A percentile compares a stretch with the other conserved stretches of the same genome.
Evolutionary conservation across 2,888 invertebrate genomes (phyloP).

Genomic region (Rosalia funebris): DNA sequence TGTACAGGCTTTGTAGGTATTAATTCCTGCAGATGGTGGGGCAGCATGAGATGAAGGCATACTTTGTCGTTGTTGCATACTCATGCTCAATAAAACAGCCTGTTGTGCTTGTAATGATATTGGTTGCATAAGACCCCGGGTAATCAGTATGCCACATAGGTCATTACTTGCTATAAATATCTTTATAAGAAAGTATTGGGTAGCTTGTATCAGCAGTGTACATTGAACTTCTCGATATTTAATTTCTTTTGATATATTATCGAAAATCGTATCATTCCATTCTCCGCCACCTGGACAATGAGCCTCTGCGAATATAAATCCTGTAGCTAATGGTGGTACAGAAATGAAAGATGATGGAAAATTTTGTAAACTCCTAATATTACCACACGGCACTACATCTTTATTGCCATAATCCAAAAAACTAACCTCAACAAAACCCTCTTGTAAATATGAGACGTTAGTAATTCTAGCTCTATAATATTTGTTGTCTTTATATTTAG

Average conservation of each 20-base stretch:
- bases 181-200: conserved; percentile 63
- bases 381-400: conserved; percentile 69
- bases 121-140: conserved; percentile 65
- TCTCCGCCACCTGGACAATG: conserved; percentile 60
- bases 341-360: conserved; percentile 63
- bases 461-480: conserved; percentile 74
- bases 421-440: conserved; percentile 71
- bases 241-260: conserved; percentile 61
- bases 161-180: conserved; percentile 66
- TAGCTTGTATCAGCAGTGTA: conserved; percentile 57
- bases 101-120: conserved; percentile 67
- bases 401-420: conserved; percentile 77
- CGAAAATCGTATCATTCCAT: conserved; percentile 65
- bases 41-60: conserved; percentile 37
- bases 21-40: conserved; percentile 64
- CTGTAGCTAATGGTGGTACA: conserved; percentile 69
- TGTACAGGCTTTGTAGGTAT: conserved; percentile 68
- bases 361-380: conserved; percentile 69
- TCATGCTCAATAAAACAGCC: conserved; percentile 53
- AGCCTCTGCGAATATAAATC: conserved; percentile 71
- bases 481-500: conserved; percentile 73
- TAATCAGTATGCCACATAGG: conserved; percentile 64
- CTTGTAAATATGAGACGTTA: conserved; percentile 63
- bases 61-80: conserved; percentile 63
- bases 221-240: conserved; percentile 62